A percentile compares a stretch with the other conserved stretches of the same genome.
These are phyloP conservation scores for Drosophila lacteicornis DNA, from an alignment of 1,140 invertebrate species.

Conservation along the genomic window DNA sequence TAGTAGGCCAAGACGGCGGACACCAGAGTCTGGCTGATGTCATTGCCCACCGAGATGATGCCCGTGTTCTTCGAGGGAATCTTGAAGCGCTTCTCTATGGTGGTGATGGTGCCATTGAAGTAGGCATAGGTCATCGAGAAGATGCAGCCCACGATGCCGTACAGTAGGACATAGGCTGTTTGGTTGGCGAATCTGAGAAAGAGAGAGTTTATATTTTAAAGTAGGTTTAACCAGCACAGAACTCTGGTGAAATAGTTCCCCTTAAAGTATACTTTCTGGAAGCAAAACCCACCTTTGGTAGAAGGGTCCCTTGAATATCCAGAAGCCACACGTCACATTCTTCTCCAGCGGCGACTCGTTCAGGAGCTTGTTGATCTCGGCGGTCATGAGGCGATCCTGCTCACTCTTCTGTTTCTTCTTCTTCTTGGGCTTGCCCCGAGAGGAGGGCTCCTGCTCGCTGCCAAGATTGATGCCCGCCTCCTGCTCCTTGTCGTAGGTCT, in stretches of 20 bases:
- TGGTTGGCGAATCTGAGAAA: constrained; percentile 89
- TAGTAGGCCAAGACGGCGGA: constrained; percentile 74
- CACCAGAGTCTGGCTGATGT: constrained; percentile 69
- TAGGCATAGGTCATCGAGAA: constrained; percentile 92
- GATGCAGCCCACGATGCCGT: constrained; percentile 90
- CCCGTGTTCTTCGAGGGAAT: constrained; percentile 91
- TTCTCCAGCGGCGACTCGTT: constrained; percentile 86
- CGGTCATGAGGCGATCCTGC: constrained; percentile 68
- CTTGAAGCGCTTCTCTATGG: constrained; percentile 92
- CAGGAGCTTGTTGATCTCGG: constrained; percentile 86
- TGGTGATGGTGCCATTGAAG: constrained; percentile 91
- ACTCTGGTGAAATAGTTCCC: too few relatives aligned
- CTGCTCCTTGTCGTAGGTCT: constrained; percentile 22
- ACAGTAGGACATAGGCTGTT: constrained; percentile 90
- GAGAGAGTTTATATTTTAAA: not conserved
- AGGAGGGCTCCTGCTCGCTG: not conserved
- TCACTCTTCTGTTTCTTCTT: constrained; percentile 66
- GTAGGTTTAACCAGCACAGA: not conserved
- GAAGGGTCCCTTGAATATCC: constrained; percentile 86
- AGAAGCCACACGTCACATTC: constrained; percentile 88
- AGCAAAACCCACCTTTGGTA: constrained; percentile 85
- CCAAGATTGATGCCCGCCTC: constrained; percentile 14
- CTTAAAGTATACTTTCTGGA: too few relatives aligned
- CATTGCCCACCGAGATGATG: constrained; percentile 90
- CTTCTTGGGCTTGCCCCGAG: constrained; percentile 53